A percentile compares a stretch with the other conserved stretches of the same genome.
Evolutionary conservation across 2,113 vertebrate species (phyloP).

Genomic region (Micromys minutus): DNA sequence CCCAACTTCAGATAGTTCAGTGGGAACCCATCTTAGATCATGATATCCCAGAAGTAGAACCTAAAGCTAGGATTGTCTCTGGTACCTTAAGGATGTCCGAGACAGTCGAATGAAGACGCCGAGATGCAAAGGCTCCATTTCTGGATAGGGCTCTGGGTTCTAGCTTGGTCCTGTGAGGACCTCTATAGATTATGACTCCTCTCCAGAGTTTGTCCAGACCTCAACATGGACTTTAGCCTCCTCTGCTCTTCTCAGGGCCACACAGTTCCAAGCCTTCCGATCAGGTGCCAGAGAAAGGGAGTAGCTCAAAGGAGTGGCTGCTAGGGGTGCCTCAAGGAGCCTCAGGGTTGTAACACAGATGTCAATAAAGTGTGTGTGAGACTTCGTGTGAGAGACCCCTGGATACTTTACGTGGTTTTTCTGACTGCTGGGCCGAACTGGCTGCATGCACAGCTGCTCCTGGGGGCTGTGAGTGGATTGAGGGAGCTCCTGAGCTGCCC

Average conservation of each 20-base stretch:
- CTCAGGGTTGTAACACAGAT: fast-evolving
- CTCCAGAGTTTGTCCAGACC: neutral
- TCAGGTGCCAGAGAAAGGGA: neutral
- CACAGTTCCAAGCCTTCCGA: neutral
- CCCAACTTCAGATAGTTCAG: neutral
- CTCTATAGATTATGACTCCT: neutral
- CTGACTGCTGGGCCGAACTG: neutral
- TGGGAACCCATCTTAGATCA: neutral
- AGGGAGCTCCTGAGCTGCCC: neutral
- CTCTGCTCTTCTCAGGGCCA: neutral
- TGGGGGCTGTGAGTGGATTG: neutral
- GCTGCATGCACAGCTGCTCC: too few relatives aligned
- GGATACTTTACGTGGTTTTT: too few relatives aligned
- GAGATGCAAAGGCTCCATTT: neutral
- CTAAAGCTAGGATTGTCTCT: neutral
- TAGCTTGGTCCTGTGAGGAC: neutral
- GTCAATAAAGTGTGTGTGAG: neutral
- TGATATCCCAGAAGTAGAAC: neutral
- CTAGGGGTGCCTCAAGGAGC: neutral
- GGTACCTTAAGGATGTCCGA: neutral
- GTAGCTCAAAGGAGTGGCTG: neutral
- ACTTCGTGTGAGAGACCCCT: fast-evolving
- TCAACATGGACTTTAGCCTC: neutral
- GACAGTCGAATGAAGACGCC: neutral
- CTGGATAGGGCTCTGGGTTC: neutral